Evolutionary conservation across 2,888 invertebrate genomes (phyloP), one percentile per base, ranked within the genome.

Genomic region (Theretra japonica): DNA sequence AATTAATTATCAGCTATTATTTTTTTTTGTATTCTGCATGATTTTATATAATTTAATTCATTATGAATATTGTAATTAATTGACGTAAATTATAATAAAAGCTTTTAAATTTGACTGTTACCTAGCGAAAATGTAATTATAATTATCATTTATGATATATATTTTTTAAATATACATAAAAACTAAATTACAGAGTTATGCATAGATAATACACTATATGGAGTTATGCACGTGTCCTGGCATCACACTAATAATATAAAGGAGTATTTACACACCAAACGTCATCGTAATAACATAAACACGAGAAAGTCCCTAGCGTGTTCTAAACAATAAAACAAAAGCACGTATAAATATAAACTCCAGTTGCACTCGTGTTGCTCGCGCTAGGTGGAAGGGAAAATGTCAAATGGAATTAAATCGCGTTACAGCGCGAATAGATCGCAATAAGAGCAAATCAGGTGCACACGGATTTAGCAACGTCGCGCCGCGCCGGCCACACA

Each of bases 391-490:
- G 58, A 48, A 19, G 75, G 76, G 77, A 74, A 77, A 81, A 80
- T 83, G 80, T 79, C 80, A 86, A 82, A 82, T 78, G 83, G 81
- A 80, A 82, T 83, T 79, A 80, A 74, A 73, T 8, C 28, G 56
- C 28, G 53, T 56, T 69, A 33, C 73, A 72, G 75, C 80, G 74
- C 74, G 77, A 83, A 83, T 81, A 86, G 84, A 80, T 74, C 76
- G 80, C 76, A 83, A 82, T 79, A 83, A 83, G 80, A 84, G 76
- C 77, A 82, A 80, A 75, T 30, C 70, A 21, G 23, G 50, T 62
- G 50, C 62, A 70, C 50, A 33, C 70, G 70, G 70, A 74, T 77
- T 77, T 76, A 75, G 75, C 73, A 59, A 70, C 65, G 48, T 17
- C n/a, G 69, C 53, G n/a, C 6, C 53, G 72, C 72, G 72, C 60